phyloP scores from a whole-genome alignment of 2,797 vertebrate species.

The Cossypha polioptera region DNA sequence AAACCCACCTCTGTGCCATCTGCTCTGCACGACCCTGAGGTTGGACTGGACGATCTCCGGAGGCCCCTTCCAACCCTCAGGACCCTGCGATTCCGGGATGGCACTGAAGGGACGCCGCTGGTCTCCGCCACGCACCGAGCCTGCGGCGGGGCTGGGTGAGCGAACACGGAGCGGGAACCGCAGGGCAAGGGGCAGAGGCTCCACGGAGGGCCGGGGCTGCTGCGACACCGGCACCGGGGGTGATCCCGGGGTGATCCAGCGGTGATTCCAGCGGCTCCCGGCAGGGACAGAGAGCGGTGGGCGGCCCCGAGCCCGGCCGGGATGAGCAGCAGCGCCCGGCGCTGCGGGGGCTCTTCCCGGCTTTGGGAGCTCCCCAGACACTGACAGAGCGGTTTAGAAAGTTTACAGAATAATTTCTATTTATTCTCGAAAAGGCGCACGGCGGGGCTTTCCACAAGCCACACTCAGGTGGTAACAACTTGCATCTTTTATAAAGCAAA shows the following conservation, averaged over 20 bases:
- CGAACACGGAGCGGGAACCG: neutral
- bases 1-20: neutral
- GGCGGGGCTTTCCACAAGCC: accelerated
- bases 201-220: neutral
- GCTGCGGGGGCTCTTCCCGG: neutral
- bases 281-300: accelerated
- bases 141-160: neutral
- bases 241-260: neutral
- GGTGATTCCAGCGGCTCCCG: accelerated
- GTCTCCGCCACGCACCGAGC: neutral
- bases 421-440: accelerated
- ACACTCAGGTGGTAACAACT: too few species aligned
- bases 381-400: too few species aligned
- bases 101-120: accelerated
- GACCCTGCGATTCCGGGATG: neutral
- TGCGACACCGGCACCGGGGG: neutral
- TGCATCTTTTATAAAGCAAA: neutral
- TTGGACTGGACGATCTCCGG: neutral
- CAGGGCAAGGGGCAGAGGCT: neutral
- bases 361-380: neutral
- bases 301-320: neutral
- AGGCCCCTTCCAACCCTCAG: neutral
- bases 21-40: neutral
- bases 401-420: neutral
- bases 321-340: accelerated